phyloP scores from a whole-genome alignment of 2,797 vertebrate genomes.

The Pangasius djambal region DNA sequence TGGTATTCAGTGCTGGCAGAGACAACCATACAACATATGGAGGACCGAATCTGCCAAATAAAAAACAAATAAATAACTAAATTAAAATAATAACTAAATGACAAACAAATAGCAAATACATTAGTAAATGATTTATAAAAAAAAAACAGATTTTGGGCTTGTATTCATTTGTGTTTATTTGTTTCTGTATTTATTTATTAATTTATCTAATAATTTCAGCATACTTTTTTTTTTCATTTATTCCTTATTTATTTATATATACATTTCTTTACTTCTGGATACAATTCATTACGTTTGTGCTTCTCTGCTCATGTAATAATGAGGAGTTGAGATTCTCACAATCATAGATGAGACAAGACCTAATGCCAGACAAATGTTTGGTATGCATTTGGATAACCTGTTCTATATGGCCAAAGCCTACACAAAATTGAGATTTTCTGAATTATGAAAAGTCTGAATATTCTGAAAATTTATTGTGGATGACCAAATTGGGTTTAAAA shows the following conservation, averaged over 20 bases:
- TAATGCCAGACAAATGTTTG: neutral
- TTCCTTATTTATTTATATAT: neutral
- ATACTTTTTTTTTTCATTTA: neutral
- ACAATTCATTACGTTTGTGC: neutral
- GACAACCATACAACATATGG: slow-evolving; percentile 26
- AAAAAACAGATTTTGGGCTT: neutral
- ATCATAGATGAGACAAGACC: neutral
- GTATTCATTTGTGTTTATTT: neutral
- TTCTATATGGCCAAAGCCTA: neutral
- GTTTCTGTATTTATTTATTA: neutral
- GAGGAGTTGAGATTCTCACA: neutral
- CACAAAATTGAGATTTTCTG: neutral
- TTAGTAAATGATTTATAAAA: neutral
- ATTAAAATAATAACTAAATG: slow-evolving; percentile 7
- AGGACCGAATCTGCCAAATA: slow-evolving; percentile 8
- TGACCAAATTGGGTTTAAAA: neutral
- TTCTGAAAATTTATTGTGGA: neutral
- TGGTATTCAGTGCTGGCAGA: slow-evolving; percentile 31
- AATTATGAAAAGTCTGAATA: neutral
- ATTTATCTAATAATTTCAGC: neutral
- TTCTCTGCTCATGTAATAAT: neutral
- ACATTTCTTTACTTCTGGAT: neutral
- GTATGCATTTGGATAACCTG: neutral
- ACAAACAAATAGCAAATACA: slow-evolving; percentile 1
- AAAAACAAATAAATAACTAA: neutral